Conservation (phyloP, 2,888 invertebrate species). For the Nymphalis urticae region DNA sequence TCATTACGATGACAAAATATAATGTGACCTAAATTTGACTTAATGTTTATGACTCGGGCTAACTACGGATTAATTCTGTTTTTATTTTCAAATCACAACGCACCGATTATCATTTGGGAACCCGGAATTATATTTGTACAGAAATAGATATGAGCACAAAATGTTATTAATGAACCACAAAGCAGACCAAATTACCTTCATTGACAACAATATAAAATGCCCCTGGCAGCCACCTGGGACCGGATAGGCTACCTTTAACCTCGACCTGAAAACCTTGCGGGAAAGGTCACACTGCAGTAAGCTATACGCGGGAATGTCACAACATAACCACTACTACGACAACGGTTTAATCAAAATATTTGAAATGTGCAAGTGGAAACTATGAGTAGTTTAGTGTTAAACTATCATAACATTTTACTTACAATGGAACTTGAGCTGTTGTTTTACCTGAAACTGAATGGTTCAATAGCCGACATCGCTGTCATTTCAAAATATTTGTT, state of each 20-base stretch:
- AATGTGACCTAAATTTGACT: no score
- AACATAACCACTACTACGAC: conserved; percentile 10
- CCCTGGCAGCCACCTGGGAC: conserved; percentile 31
- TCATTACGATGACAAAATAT: no score
- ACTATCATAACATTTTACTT: background rate
- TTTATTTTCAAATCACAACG: no score
- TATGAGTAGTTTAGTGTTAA: background rate
- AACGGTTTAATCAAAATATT: conserved; percentile 19
- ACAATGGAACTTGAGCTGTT: no score
- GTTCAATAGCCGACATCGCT: no score
- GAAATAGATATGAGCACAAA: conserved; percentile 13
- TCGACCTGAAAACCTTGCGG: conserved; percentile 48
- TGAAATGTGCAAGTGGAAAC: background rate
- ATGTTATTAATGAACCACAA: conserved; percentile 10
- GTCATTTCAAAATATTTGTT: no score
- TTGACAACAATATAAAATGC: conserved; percentile 31
- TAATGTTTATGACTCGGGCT: no score
- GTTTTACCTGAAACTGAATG: no score
- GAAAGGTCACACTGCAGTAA: conserved; percentile 53
- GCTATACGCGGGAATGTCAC: conserved; percentile 21
- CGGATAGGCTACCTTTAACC: conserved; percentile 31
- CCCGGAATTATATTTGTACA: background rate
- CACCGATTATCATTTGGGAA: no score
- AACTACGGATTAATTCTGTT: no score
- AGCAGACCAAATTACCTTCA: conserved; percentile 32